Percentiles rank a stretch among this genome's conserved stretches.
phyloP scores from a whole-genome alignment of 2,888 invertebrate genomes.

The Aporophyla nigra region DNA sequence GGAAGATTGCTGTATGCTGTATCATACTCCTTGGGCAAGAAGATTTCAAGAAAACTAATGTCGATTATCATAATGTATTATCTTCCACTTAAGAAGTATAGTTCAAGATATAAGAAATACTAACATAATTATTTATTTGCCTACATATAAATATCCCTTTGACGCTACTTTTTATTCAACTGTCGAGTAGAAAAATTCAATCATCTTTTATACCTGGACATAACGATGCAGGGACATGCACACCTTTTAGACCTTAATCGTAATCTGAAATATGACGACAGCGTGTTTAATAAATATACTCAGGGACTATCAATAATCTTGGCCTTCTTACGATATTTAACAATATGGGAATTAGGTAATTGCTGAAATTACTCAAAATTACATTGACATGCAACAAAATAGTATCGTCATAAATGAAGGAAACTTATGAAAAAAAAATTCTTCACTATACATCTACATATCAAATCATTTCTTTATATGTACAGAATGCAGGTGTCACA shows the following conservation, averaged over 20 bases:
- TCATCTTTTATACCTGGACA: not conserved
- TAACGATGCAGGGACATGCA: slow-evolving; percentile 1
- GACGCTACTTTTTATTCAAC: slow-evolving; percentile 5
- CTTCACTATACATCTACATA: too few relatives aligned
- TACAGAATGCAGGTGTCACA: too few relatives aligned
- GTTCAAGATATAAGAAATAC: not conserved
- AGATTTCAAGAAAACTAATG: not conserved
- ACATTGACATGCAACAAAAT: too few relatives aligned
- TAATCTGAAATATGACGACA: not conserved
- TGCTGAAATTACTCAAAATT: too few relatives aligned
- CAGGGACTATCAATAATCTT: too few relatives aligned
- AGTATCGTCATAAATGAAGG: too few relatives aligned
- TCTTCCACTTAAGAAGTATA: not conserved
- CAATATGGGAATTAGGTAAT: too few relatives aligned
- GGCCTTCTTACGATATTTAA: too few relatives aligned
- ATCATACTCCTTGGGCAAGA: slow-evolving; percentile 2
- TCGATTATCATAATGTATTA: slow-evolving; percentile 4
- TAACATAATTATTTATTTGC: not conserved
- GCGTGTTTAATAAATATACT: too few relatives aligned
- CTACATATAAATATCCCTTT: not conserved
- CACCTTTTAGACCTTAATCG: not conserved
- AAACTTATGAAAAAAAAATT: too few relatives aligned
- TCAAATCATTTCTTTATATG: too few relatives aligned
- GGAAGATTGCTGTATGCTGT: not conserved
- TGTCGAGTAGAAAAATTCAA: not conserved